Base-by-base conservation (phyloP, 2,888 invertebrate species). In the Drosophila acutilabella region DNA sequence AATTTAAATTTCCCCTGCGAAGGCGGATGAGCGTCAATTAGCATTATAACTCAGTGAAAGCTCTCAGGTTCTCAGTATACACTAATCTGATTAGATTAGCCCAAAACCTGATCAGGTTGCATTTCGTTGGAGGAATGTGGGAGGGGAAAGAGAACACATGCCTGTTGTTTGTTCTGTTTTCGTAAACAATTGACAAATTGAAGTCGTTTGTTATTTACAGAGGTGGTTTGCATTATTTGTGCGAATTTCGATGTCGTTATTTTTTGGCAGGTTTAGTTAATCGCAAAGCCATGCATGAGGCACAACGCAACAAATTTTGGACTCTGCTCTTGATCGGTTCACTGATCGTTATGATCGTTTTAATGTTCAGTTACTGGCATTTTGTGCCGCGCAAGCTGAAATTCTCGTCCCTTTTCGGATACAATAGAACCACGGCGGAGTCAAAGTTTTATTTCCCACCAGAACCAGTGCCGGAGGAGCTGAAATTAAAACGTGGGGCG, bases 51-150 rank as follows among this genome's bases (percentile, higher is more conserved):
- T 68, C 45, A 65, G 53, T 54, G 58, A 64, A 66, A 64, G 67
- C 78, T 71, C 54, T 16, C 57, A 4, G 8, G 13, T 7, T 48
- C 36, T 53, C 36, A 36, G 36, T 36, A 30, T 30, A 30, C 8
- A 30, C 30, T 30, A 81, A 88, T 80, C 74, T 78, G 75, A 85
- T 83, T 83, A 82, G 80, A 80, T 83, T 71, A 65, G 57, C 8
- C 45, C 58, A 80, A 30, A 84, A 73, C 52, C 62, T 65, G 73
- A 80, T 83, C 62, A 74, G 71, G 36, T 40, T 67, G 61, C 48
- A 57, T 38, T 57, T 45, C 5, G 57, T 13, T 16, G 23, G 20
- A 38, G 47, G 38, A 14, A 26, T 11, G 36, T 20, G 30, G 30
- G 11, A 36, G 13, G 13, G 36, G 13, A 13, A 11, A 13, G 11